Percentiles rank a stretch among this genome's conserved stretches.
Conservation (phyloP, 2,797 vertebrate species). For the Propithecus perrieri region DNA sequence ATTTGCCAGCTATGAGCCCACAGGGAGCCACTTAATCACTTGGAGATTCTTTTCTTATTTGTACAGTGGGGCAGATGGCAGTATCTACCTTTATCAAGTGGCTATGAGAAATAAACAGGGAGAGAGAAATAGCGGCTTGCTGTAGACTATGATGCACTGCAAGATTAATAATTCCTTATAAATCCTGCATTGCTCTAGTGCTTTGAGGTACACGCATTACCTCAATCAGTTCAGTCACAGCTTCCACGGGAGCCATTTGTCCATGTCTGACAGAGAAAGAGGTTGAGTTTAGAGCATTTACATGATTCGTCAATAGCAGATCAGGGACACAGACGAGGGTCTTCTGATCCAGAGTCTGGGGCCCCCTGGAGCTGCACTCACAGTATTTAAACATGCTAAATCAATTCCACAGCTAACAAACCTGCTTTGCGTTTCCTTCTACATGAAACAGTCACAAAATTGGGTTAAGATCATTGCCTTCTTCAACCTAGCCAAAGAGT, state of each 20-base stretch:
- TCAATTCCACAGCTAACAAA: rapidly evolving
- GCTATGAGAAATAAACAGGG: rapidly evolving
- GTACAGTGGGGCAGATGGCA: rapidly evolving
- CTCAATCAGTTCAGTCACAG: rapidly evolving
- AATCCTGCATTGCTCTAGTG: rapidly evolving
- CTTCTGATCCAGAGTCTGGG: neutral
- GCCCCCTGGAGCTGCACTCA: rapidly evolving
- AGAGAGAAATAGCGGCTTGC: rapidly evolving
- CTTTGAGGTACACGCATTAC: rapidly evolving
- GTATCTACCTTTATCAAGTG: rapidly evolving
- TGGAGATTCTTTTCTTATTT: too few relatives aligned
- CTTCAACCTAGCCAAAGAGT: rapidly evolving
- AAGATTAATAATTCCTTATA: rapidly evolving
- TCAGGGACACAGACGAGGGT: rapidly evolving
- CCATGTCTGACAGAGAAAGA: rapidly evolving
- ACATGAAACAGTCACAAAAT: rapidly evolving
- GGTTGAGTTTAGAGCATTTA: rapidly evolving
- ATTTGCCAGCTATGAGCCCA: neutral
- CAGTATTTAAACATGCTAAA: rapidly evolving
- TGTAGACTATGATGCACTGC: rapidly evolving
- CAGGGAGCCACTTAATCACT: rapidly evolving
- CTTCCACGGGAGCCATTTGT: rapidly evolving
- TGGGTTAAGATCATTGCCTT: rapidly evolving
- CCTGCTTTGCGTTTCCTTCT: rapidly evolving
- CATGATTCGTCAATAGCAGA: rapidly evolving